Conservation (phyloP, 2,888 invertebrate genomes). For the Ptychoptera contaminata region DNA sequence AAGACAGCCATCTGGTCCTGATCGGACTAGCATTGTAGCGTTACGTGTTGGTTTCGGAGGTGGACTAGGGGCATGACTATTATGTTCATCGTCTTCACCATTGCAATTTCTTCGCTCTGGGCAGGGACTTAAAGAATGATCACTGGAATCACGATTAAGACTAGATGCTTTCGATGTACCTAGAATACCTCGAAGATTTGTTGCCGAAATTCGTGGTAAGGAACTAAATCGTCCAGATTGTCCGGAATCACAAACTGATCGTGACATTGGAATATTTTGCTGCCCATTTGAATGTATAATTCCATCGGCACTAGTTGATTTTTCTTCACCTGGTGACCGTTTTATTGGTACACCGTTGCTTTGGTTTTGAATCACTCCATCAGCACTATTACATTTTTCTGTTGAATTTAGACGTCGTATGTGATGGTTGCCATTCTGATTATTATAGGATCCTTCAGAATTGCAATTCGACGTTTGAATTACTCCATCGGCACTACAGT, state of each 20-base stretch:
- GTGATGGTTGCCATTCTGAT: neutral
- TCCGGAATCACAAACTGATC: constrained; percentile 23
- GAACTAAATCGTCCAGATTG: constrained; percentile 32
- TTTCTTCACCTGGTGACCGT: constrained; percentile 25
- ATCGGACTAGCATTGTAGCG: constrained; percentile 30
- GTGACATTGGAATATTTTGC: constrained; percentile 29
- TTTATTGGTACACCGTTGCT: constrained; percentile 11
- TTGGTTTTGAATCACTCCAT: constrained; percentile 45
- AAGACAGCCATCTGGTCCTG: constrained; percentile 7
- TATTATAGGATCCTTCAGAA: neutral
- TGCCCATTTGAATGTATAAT: constrained; percentile 24
- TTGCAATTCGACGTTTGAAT: constrained; percentile 29
- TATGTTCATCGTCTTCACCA: constrained; percentile 39
- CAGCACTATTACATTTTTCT: constrained; percentile 51
- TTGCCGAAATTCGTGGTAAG: constrained; percentile 32
- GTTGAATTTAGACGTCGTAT: constrained; percentile 7
- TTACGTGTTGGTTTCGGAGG: constrained; percentile 51
- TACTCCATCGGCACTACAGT: constrained; percentile 54
- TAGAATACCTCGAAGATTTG: constrained; percentile 24
- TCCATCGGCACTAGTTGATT: constrained; percentile 37
- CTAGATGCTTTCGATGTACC: constrained; percentile 35
- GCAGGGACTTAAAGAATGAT: constrained; percentile 38
- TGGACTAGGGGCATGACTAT: constrained; percentile 31
- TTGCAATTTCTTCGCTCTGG: constrained; percentile 40
- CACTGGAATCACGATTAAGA: constrained; percentile 44